Conservation (phyloP, 2,888 invertebrate species). For the Craniophora ligustri region DNA sequence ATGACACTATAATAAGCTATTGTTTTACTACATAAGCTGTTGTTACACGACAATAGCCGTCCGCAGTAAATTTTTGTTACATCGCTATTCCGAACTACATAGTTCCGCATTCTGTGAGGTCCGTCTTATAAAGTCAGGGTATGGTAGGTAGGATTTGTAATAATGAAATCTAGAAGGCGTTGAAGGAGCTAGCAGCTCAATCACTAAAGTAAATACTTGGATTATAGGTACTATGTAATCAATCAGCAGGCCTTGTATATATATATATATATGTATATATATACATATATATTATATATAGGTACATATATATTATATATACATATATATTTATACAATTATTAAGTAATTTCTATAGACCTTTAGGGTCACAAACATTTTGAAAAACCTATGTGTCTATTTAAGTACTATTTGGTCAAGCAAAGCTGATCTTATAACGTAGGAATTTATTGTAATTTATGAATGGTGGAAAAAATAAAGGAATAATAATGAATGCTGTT, state of each 20-base stretch:
- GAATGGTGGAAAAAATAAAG: constrained; percentile 10
- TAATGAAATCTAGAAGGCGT: constrained; percentile 1
- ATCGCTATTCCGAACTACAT: background rate
- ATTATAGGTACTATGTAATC: no score
- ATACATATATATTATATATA: no score
- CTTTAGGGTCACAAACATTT: constrained; percentile 1
- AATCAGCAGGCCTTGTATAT: no score
- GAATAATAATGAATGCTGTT: constrained; percentile 9
- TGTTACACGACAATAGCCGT: no score
- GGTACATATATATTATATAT: no score
- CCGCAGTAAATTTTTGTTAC: background rate
- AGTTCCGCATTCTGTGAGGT: background rate
- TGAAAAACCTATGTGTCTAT: constrained; percentile 6
- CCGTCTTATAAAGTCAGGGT: background rate
- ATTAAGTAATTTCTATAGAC: no score
- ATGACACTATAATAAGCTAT: no score
- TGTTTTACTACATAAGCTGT: no score
- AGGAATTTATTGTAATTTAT: constrained; percentile 11
- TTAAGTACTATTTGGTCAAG: constrained; percentile 16
- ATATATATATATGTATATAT: no score
- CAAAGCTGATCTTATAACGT: constrained; percentile 14
- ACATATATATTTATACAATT: no score
- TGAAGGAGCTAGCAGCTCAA: background rate
- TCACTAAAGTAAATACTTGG: no score
- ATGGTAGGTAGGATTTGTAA: background rate